A percentile compares a stretch with the other conserved stretches of the same genome.
These are phyloP conservation scores for Acanthococcus lagerstroemiae DNA, from an alignment of 2,888 invertebrate species.

Conservation along the genomic window DNA sequence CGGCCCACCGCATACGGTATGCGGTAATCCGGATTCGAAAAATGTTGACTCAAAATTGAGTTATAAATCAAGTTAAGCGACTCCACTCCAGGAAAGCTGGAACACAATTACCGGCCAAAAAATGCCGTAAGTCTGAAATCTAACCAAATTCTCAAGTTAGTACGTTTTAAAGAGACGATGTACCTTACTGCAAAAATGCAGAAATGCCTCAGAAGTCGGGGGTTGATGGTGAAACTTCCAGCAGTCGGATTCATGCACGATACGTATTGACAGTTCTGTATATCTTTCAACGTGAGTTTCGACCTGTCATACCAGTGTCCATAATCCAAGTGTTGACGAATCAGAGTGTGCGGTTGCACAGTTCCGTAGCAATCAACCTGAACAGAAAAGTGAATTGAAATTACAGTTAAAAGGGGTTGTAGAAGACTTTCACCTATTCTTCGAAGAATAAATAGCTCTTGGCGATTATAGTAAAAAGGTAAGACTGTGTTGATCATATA, in stretches of 20 bases:
- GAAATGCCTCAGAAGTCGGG: constrained; percentile 81
- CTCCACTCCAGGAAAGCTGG: constrained; percentile 63
- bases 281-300: constrained; percentile 80
- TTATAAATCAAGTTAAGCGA: constrained; percentile 80
- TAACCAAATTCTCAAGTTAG: not conserved
- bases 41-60: constrained; percentile 76
- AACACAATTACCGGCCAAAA: constrained; percentile 22
- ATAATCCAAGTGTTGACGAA: constrained; percentile 91
- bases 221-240: constrained; percentile 93
- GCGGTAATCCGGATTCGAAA: constrained; percentile 69
- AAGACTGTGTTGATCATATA: too few species aligned
- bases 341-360: constrained; percentile 90
- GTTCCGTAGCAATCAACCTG: constrained; percentile 78
- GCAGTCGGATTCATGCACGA: constrained; percentile 98
- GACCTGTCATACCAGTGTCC: constrained; percentile 91
- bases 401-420: not conserved
- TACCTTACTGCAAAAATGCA: constrained; percentile 72
- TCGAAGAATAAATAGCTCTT: too few species aligned
- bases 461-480: too few species aligned
- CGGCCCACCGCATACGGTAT: constrained; percentile 60
- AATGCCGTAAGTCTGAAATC: not conserved
- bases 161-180: too few species aligned
- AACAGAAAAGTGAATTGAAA: not conserved
- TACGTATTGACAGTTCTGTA: constrained; percentile 93
- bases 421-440: too few species aligned